phyloP scores from a whole-genome alignment of 2,888 invertebrate species.

The Tenodera sinensis region DNA sequence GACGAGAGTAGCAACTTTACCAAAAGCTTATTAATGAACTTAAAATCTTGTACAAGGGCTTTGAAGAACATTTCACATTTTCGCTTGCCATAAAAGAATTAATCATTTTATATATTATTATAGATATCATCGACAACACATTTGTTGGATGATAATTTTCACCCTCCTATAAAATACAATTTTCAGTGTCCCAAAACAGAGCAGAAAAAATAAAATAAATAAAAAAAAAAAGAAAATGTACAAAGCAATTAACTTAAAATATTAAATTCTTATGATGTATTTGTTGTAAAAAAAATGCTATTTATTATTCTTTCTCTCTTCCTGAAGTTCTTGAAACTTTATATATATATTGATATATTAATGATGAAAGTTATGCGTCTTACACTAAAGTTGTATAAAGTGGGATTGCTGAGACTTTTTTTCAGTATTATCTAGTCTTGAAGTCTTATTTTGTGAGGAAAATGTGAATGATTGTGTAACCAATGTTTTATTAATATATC shows the following conservation, averaged over 20 bases:
- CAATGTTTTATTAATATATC: slow-evolving; percentile 29
- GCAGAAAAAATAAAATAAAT: not conserved
- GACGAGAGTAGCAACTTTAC: not conserved
- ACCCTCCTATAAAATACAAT: slow-evolving; percentile 1
- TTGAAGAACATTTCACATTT: not conserved
- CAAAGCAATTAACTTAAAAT: slow-evolving; percentile 25
- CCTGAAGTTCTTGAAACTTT: slow-evolving; percentile 27
- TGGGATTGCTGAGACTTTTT: slow-evolving; percentile 27
- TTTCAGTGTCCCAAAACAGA: slow-evolving; percentile 12
- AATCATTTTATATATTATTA: slow-evolving; percentile 20
- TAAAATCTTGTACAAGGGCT: not conserved
- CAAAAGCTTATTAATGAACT: not conserved
- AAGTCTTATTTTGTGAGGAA: slow-evolving; percentile 30
- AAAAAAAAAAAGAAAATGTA: slow-evolving; percentile 17
- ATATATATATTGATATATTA: slow-evolving; percentile 27
- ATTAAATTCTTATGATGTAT: slow-evolving; percentile 28
- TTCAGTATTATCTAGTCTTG: slow-evolving; percentile 35
- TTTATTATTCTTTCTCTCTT: slow-evolving; percentile 29
- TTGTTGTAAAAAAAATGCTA: slow-evolving; percentile 29
- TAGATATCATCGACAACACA: slow-evolving; percentile 15
- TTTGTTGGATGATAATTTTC: slow-evolving; percentile 12
- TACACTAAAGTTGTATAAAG: slow-evolving; percentile 7
- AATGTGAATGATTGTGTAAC: slow-evolving; percentile 31
- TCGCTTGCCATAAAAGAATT: slow-evolving; percentile 10
- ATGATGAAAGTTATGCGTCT: slow-evolving; percentile 21